Conservation (phyloP, 2,113 vertebrate species). For the Propithecus coquereli region DNA sequence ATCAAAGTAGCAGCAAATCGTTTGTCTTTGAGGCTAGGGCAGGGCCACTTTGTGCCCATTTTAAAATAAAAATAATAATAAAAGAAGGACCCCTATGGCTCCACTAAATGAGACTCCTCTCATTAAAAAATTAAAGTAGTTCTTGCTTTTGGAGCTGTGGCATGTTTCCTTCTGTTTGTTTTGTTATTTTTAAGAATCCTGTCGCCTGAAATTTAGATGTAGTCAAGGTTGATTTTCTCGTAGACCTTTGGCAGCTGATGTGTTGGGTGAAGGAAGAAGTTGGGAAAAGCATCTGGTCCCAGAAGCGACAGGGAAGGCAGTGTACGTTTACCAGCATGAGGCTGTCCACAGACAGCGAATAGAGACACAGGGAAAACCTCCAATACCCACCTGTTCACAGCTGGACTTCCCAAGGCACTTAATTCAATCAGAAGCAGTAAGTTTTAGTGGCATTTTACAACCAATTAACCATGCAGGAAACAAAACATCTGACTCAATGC, state of each 20-base stretch:
- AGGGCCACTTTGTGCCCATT: background rate
- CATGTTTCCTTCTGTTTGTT: background rate
- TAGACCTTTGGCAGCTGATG: slow-evolving; percentile 20
- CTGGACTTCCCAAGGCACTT: slow-evolving; percentile 76
- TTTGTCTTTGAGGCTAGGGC: rapidly evolving
- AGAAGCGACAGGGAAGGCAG: slow-evolving; percentile 59
- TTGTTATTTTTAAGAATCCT: background rate
- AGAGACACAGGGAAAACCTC: slow-evolving; percentile 54
- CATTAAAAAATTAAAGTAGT: background rate
- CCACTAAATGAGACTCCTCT: background rate
- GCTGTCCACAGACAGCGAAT: slow-evolving; percentile 45
- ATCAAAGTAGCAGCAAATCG: background rate
- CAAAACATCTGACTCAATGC: slow-evolving; percentile 69
- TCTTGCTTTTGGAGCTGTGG: background rate
- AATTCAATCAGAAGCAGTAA: slow-evolving; percentile 79
- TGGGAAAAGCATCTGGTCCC: background rate
- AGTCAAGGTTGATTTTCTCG: background rate
- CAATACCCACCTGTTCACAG: slow-evolving; percentile 78
- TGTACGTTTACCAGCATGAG: slow-evolving; percentile 54
- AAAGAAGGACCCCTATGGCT: background rate
- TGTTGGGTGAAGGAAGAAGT: background rate
- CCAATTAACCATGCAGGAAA: slow-evolving; percentile 75
- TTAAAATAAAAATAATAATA: background rate
- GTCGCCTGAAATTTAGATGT: background rate
- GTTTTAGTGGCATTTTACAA: slow-evolving; percentile 78